Base-by-base conservation (phyloP, 1,140 invertebrate species). In the Drosophila fuyamai region DNA sequence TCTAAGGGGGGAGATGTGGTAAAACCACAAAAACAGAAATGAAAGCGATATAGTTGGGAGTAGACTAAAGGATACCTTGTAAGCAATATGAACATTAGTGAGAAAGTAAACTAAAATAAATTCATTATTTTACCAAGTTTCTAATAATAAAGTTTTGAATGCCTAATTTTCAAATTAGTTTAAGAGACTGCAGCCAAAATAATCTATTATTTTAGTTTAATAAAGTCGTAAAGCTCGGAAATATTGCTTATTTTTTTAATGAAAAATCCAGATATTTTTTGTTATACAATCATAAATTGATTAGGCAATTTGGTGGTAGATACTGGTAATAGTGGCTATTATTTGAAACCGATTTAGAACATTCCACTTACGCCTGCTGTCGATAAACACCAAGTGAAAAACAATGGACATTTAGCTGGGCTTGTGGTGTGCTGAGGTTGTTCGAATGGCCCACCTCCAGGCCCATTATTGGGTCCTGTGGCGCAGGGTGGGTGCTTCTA, bases 391-490 rank as follows among this genome's bases (percentile, higher is more conserved):
- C 29, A 10, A 29, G 44, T 60, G 14, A 7, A 56, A 58, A 14
- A 16, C 47, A 53, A 58, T 76, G 47, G 35, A 50, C 60, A 63
- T 38, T 56, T 47, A 51, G 16, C 40, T 23, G 27, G 47, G 43
- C 0, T 43, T 58, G 60, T 29, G 68, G 27, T 58, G 44, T 8
- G 32, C 23, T 38, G 54, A 40, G 35, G 32, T 56, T 32, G 63
- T 44, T 74, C 57, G 76, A 76, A 84, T 76, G 71, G 63, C 13
- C 59, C 76, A 68, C 58, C 60, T 63, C 67, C 53, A 57, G 63
- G 18, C 14, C 40, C 58, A 54, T 57, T 54, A 76, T 76, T 76
- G 72, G 67, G 58, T 47, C 40, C 29, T 60, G 43, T 13, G 23
- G 61, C 27, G 68, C 14, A 57, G 29, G 58, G 54, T 38, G 61